Conservation (phyloP, 2,113 vertebrate species). For the Mus musculus region GRCm39 chr4:75728001-75728500, state of each 20-base stretch:
- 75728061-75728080: background rate
- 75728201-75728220: background rate
- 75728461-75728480: conserved; percentile 70
- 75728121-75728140: background rate
- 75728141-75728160: background rate
- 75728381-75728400: conserved; percentile 9
- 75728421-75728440: conserved; percentile 52
- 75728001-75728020: background rate
- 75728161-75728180: background rate
- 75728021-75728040: background rate
- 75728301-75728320: background rate
- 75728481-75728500: conserved; percentile 67
- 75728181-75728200: background rate
- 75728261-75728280: background rate
- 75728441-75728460: conserved; percentile 49
- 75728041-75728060: background rate
- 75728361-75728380: background rate
- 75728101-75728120: background rate
- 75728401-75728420: conserved; percentile 38
- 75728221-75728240: background rate
- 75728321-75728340: background rate
- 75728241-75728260: background rate
- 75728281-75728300: background rate
- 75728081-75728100: background rate
- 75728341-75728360: background rate